Evolutionary conservation across 1,140 invertebrate species (phyloP).

Genomic region (Diorhabda carinulata): DNA sequence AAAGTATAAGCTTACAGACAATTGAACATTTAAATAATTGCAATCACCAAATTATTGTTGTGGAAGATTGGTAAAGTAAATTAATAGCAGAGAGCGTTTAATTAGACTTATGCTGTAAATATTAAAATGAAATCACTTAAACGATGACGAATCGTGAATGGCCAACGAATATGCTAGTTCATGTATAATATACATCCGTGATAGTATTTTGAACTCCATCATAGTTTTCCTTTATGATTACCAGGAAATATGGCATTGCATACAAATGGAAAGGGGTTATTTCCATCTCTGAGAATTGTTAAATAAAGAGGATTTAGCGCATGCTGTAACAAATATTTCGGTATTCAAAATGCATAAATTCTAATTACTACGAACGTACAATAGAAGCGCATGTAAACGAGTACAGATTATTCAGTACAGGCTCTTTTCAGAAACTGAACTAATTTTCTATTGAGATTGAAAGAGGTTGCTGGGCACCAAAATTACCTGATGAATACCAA

Average conservation of each 20-base stretch:
- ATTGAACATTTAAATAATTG: too few species aligned
- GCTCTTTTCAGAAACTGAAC: background rate
- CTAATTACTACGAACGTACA: slow-evolving; percentile 10
- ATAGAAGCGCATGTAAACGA: slow-evolving; percentile 9
- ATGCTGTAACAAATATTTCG: slow-evolving; percentile 17
- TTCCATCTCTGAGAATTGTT: slow-evolving; percentile 1
- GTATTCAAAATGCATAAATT: slow-evolving; percentile 18
- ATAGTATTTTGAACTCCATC: slow-evolving; percentile 3
- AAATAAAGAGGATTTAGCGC: slow-evolving; percentile 11
- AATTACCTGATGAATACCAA: too few species aligned
- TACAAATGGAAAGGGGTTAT: slow-evolving; percentile 8
- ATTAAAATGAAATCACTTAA: too few species aligned
- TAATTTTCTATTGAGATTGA: background rate
- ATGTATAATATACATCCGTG: too few species aligned
- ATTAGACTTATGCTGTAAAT: too few species aligned
- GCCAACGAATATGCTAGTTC: too few species aligned
- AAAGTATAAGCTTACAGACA: too few species aligned
- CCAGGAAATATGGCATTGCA: slow-evolving; percentile 3
- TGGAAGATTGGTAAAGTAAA: too few species aligned
- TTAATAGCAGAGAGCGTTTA: too few species aligned
- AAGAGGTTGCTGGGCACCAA: too few species aligned
- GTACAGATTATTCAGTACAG: slow-evolving; percentile 5
- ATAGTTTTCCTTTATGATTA: background rate
- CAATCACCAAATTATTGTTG: too few species aligned
- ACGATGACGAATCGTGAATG: too few species aligned